Base-by-base conservation (phyloP, 1,140 invertebrate genomes). In the Zelostemma sp. region DNA sequence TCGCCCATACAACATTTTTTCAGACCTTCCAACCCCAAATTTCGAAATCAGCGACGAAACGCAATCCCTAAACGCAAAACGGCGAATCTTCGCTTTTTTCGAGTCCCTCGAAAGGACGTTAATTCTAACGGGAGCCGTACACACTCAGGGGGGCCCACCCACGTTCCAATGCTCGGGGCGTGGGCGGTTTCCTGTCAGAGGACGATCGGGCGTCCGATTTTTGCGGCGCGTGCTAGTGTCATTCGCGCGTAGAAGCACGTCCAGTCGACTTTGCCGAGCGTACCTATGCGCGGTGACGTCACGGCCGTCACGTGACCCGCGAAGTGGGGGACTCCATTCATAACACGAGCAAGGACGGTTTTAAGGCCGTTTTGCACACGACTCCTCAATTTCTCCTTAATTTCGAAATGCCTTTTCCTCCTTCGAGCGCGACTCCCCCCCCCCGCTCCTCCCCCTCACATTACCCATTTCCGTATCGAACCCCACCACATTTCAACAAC, bases 291-390 rank as follows among this genome's bases (percentile, higher is more conserved):
- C n/a, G n/a, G 49, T 67, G 73, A 73, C 70, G 70, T 78, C 75
- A 78, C 66, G 64, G 41, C 6, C 19, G 58, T 69, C 80, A 81
- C 80, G 80, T 81, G 80, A 80, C 72, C 59, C 47, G 33, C 38
- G 58, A 63, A 68, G 74, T 70, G 72, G 61, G 56, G 46, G 51
- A 72, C 64, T 73, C 73, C 81, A 82, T 82, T 84, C 80, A 83
- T 82, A 78, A 82, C 54, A 75, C 74, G 76, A 79, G 80, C 80
- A 83, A 83, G 81, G 81, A 83, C 81, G 80, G 61, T 64, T 75
- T 80, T 80, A 79, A 82, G 80, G 78, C 80, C 80, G 78, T 76
- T 77, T 80, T 74, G 73, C 73, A 73, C 64, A 55, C 60, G 57
- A 65, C 48, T 65, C 65, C 35, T 38, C 43, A 60, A 72, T 72